phyloP scores from a whole-genome alignment of 2,888 invertebrate genomes.

The Steromphala cineraria region DNA sequence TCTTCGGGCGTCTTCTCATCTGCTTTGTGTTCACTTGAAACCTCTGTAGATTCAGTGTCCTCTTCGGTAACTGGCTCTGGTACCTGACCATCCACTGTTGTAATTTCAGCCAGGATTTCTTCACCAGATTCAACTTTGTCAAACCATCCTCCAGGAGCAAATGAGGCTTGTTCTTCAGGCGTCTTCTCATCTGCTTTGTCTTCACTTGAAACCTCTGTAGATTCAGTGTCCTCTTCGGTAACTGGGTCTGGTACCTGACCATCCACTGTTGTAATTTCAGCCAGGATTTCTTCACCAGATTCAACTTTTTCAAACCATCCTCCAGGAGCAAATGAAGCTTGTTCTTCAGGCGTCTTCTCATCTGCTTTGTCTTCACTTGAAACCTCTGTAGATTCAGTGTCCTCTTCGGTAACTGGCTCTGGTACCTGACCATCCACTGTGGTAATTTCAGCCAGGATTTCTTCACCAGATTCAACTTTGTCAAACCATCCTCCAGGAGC shows the following conservation, averaged over 20 bases:
- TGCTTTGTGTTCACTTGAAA: neutral
- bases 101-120: neutral
- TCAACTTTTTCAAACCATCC: conserved; percentile 5
- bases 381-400: neutral
- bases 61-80: neutral
- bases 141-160: neutral
- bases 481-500: neutral
- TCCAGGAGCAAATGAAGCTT: neutral
- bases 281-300: neutral
- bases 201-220: neutral
- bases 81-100: neutral
- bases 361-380: neutral
- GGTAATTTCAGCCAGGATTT: neutral
- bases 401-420: neutral
- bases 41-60: neutral
- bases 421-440: neutral
- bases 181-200: neutral
- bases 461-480: neutral
- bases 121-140: neutral
- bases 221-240: neutral
- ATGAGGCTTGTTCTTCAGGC: neutral
- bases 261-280: neutral
- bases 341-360: conserved; percentile 1
- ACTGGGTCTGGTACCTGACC: neutral
- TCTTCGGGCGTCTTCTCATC: neutral